Percentiles rank a stretch among this genome's conserved stretches.
phyloP scores from a whole-genome alignment of 1,140 invertebrate species.

The Phenacoccus solenopsis region DNA sequence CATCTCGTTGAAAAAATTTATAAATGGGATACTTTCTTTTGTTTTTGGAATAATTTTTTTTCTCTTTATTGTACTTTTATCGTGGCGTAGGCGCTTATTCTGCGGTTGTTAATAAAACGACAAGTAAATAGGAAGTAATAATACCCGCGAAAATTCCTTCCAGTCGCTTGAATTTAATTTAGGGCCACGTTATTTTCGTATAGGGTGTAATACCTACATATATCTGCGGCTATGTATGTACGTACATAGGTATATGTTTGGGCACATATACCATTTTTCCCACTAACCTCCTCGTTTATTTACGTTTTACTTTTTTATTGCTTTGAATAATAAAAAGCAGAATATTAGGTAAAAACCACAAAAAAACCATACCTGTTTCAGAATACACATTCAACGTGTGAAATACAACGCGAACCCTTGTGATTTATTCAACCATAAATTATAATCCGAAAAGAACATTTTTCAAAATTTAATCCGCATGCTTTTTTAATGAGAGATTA shows the following conservation, averaged over 20 bases:
- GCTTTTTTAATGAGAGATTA: slow-evolving; percentile 3
- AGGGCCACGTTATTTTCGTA: too few relatives aligned
- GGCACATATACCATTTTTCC: not conserved
- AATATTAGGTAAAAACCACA: not conserved
- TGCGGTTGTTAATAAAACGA: not conserved
- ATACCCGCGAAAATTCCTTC: not conserved
- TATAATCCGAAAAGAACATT: not conserved
- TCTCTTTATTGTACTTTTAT: not conserved
- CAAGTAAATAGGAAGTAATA: not conserved
- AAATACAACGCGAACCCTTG: not conserved
- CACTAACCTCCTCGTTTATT: not conserved
- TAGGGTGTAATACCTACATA: too few relatives aligned
- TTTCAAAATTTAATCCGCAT: slow-evolving; percentile 2
- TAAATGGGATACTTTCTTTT: not conserved
- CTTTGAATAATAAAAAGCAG: not conserved
- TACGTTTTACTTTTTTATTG: not conserved
- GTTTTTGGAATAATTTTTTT: not conserved
- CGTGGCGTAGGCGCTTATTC: not conserved
- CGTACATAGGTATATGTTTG: not conserved
- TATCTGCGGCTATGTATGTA: too few relatives aligned
- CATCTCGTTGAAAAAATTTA: not conserved
- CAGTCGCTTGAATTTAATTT: not conserved
- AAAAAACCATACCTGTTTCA: not conserved
- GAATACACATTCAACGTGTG: not conserved
- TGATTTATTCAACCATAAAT: slow-evolving; percentile 3